A percentile compares a stretch with the other conserved stretches of the same genome.
Conservation (phyloP, 2,888 invertebrate species). For the Diachrysia chrysitis region DNA sequence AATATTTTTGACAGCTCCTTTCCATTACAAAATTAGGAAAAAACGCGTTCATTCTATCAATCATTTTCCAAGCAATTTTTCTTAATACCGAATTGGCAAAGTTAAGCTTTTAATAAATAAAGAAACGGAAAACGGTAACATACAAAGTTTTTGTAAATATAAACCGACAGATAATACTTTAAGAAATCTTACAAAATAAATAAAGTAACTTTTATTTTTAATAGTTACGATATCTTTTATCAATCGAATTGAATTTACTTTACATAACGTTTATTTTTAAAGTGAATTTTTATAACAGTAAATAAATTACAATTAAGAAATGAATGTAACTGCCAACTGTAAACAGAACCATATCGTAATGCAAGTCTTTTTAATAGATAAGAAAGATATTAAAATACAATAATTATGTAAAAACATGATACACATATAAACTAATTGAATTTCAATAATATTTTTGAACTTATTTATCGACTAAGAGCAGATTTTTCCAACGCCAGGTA, state of each 20-base stretch:
- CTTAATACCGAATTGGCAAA: too few species aligned
- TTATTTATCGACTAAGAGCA: neutral
- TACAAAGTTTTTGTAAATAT: neutral
- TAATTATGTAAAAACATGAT: neutral
- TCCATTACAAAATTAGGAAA: too few species aligned
- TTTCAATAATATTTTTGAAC: neutral
- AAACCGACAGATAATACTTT: neutral
- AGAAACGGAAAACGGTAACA: too few species aligned
- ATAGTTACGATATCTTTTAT: slow-evolving; percentile 1
- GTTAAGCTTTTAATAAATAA: too few species aligned
- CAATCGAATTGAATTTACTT: slow-evolving; percentile 1
- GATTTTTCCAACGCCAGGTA: too few species aligned
- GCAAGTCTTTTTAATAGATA: neutral
- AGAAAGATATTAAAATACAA: neutral
- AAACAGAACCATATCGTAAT: neutral
- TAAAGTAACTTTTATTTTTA: neutral
- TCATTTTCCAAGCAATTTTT: too few species aligned
- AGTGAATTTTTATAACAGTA: neutral
- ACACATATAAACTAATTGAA: neutral
- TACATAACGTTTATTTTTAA: slow-evolving; percentile 4
- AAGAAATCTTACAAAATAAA: neutral
- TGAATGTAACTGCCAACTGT: neutral
- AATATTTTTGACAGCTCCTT: too few species aligned
- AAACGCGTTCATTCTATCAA: too few species aligned
- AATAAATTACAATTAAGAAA: slow-evolving; percentile 4